These are phyloP conservation scores for Macrobrachium rosenbergii DNA, from an alignment of 1,140 invertebrate genomes.

Conservation along the genomic window DNA sequence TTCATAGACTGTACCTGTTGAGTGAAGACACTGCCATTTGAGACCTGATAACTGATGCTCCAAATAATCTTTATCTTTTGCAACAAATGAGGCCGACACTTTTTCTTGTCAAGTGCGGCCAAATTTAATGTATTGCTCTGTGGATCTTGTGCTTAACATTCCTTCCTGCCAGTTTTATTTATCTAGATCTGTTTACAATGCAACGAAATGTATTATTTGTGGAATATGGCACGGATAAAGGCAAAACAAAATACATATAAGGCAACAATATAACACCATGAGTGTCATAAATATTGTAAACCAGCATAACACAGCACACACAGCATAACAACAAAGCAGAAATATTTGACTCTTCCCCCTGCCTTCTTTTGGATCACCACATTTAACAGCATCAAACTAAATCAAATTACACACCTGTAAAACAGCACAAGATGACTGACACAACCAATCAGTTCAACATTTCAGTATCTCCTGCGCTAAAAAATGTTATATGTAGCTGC, in stretches of 20 bases:
- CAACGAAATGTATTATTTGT: neutral
- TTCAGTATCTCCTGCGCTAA: conserved; percentile 8
- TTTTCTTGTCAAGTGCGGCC: conserved; percentile 27
- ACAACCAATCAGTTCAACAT: conserved; percentile 23
- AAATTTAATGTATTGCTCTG: conserved; percentile 28
- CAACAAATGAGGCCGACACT: conserved; percentile 11
- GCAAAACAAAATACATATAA: neutral
- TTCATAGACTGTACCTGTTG: conserved; percentile 4
- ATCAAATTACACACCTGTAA: conserved; percentile 30
- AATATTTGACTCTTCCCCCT: neutral
- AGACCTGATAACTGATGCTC: conserved; percentile 5
- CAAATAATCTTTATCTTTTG: conserved; percentile 35
- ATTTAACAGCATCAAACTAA: neutral
- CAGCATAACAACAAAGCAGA: too few relatives aligned
- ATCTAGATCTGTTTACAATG: too few relatives aligned
- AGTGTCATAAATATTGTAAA: too few relatives aligned
- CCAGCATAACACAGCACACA: too few relatives aligned
- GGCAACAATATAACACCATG: too few relatives aligned
- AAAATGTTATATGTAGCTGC: neutral
- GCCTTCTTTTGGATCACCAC: neutral
- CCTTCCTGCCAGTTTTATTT: neutral
- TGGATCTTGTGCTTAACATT: neutral
- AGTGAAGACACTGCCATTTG: neutral
- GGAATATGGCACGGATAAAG: too few relatives aligned
- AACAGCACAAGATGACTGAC: conserved; percentile 16